Base-by-base conservation (phyloP, 2,888 invertebrate species). In the Bruchidius siliquastri region DNA sequence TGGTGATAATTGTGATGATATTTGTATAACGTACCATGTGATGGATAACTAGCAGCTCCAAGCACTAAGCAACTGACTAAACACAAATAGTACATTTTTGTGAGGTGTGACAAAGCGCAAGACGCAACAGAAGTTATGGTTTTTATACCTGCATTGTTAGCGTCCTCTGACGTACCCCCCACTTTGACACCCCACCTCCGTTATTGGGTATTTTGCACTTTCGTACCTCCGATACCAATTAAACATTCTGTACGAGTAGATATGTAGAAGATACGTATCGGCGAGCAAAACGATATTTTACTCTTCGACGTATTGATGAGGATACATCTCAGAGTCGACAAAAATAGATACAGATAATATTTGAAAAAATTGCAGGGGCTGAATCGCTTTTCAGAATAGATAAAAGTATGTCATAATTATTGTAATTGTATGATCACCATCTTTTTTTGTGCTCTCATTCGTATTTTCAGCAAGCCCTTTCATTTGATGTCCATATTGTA, bases 231-330 rank as follows among this genome's bases (percentile, higher is more conserved):
- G 72, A 77, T 78, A 78, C 77, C 75, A 78, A 82, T 83, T 81
- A 82, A 81, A 82, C 82, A 84, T 84, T 84, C 84, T 79, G 79
- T 77, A 77, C 81, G 80, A 80, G 84, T 49, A 49, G 6, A 1
- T 3, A 13, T 49, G 49, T 49, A 49, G 8, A 13, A 13, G 49
- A 13, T 83, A 76, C 79, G 49, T 13, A 18, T 1, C 18, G 49
- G 1, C 49, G 49, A 18, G 49, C 18, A 13, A 49, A 49, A 49
- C 18, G 1, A 49, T 49, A 49, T 49, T 49, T 49, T 13, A 49
- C 10, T 13, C 49, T 49, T 49, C 49, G 13, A 26, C 8, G 26
- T 4, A 26, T 26, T 26, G 26, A 26, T 26, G 26, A 8, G 8
- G 26, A 26, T 8, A 26, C 8, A 26, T 26, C 26, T 8, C 26